Base-by-base conservation (phyloP, 2,797 vertebrate genomes). In the Spinus olivaceus region DNA sequence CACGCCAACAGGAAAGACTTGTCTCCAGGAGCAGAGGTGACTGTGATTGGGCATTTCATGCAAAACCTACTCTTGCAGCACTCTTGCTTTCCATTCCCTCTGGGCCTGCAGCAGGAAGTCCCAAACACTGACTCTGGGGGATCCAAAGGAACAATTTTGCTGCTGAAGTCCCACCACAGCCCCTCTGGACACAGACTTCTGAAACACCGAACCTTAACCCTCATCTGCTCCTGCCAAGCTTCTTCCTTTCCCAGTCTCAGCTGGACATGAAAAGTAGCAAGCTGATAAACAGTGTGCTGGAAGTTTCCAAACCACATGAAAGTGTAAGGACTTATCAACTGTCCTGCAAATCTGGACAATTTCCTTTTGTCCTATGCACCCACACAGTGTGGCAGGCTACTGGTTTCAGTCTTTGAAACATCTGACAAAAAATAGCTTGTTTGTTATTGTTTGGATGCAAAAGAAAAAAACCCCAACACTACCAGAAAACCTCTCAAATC, bases 191-290 rank as follows among this genome's bases (percentile, higher is more conserved):
- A 66, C 7, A 39, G 23, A 72, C 16, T 93, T 83, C 83, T 57
- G 59, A 85, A 86, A 89, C 3, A 33, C 66, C 6, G 0, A 92
- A 63, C 47, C 80, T 85, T 86, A 94, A 72, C 64, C 25, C 67
- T 92, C 39, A 69, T 94, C 95, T 94, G 80, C 88, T 57, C 94
- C 95, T 93, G 81, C 88, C 33, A 5, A 91, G 61, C 61, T 74
- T 91, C 94, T 96, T 97, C 96, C 96, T 97, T 96, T 96, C 95
- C 89, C 76, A 95, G 49, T 92, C 81, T 88, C 87, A 79, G 56
- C 63, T 1, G 3, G 49, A 95, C 77, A 86, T 65, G 81, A 94
- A 95, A 95, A 80, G 49, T 30, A 92, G 70, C 44, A 46, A 90
- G 66, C 51, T 76, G 82, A 96, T 85, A 90, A 94, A 92, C 64